Evolutionary conservation across 2,797 vertebrate genomes (phyloP).

Genomic region (Macropus fuliginosus): DNA sequence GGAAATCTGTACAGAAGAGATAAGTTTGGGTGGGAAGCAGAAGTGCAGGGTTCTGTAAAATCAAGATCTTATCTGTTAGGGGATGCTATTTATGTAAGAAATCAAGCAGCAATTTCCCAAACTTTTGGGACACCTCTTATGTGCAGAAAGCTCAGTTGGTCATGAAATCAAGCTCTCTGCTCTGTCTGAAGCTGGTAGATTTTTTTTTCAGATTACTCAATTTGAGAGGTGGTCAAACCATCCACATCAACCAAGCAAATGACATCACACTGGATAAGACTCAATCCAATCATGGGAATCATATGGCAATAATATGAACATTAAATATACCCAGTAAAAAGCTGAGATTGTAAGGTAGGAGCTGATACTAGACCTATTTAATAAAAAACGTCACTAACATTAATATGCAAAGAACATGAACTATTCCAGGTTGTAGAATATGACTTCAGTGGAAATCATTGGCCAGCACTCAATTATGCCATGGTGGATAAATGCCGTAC

Average conservation of each 20-base stretch:
- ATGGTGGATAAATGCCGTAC: background rate
- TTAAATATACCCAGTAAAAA: conserved; percentile 36
- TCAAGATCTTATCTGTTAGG: background rate
- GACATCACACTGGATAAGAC: background rate
- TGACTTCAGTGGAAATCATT: conserved; percentile 34
- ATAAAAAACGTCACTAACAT: background rate
- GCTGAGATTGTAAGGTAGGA: background rate
- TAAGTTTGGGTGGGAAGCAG: background rate
- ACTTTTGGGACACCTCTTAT: conserved; percentile 36
- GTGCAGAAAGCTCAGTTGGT: background rate
- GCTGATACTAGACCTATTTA: background rate
- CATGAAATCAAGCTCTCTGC: background rate
- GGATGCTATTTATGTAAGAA: conserved; percentile 41
- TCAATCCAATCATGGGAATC: conserved; percentile 33
- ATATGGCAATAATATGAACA: background rate
- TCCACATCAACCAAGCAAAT: conserved; percentile 51
- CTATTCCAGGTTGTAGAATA: background rate
- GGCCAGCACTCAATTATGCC: conserved; percentile 16
- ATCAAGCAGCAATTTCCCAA: conserved; percentile 3
- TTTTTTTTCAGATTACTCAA: conserved; percentile 32
- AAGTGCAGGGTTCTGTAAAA: background rate
- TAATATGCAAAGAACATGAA: conserved; percentile 14
- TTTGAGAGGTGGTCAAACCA: conserved; percentile 50
- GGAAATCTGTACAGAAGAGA: conserved; percentile 48
- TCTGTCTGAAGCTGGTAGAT: conserved; percentile 34